Evolutionary conservation across 2,888 invertebrate species (phyloP), one percentile per base, ranked within the genome.

Genomic region (Camptogramma bilineatum): DNA sequence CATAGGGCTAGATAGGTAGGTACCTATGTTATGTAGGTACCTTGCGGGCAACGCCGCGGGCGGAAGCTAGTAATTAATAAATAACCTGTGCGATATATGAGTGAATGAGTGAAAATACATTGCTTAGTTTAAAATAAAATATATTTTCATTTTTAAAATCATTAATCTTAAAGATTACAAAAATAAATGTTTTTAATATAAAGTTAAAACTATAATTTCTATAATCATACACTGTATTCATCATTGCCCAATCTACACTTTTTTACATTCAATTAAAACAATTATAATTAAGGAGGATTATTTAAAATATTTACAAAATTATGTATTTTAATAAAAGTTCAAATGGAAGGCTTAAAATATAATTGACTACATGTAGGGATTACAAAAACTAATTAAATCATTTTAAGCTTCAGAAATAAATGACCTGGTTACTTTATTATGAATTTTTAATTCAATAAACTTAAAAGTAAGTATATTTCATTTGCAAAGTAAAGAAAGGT

Each of bases 151-250:
- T 83, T 80, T 84, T 81, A 84, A 81, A 86, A 82, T 82, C 77
- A 81, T 84, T 84, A 84, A 80, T 75, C 75, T 79, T 87, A 87
- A 73, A 84, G 80, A 86, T 91, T 91, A 92, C 82, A 91, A 91
- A 92, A 91, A 90, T 91, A 91, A 79, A 79, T 82, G 82, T 86
- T 80, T 72, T 72, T 75, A 67, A 56, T 57, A 69, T 68, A 65
- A 65, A 73, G 64, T 64, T 72, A 79, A 72, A 77, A 74, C 73
- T 69, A 73, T 66, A 51, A 73, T 78, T 39, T 56, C 46, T 79
- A 79, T 76, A 81, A 78, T 77, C 77, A 78, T 79, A 81, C 81
- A 79, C 70, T 72, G 51, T 61, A 69, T 71, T 79, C 79, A 80
- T 79, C 79, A 80, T 80, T 76, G 73, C 74, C 79, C 78, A 77